Percentiles rank a stretch among this genome's conserved stretches.
Evolutionary conservation across 2,797 vertebrate species (phyloP).

Genomic region (Chelmon rostratus): DNA sequence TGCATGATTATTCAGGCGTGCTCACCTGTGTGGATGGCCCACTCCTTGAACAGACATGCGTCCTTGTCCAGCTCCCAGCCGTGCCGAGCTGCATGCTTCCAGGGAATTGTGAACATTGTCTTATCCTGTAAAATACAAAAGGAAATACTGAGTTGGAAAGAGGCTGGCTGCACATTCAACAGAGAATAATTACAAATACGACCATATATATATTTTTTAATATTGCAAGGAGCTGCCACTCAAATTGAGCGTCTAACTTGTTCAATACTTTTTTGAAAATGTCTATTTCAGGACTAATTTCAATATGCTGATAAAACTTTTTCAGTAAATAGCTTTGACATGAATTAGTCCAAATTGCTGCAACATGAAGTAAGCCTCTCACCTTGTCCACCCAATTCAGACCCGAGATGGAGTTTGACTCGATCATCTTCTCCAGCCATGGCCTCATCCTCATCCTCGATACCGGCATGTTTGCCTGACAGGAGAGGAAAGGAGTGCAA

Average conservation of each 20-base stretch:
- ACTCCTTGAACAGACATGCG: conserved; percentile 92
- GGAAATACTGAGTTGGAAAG: background rate
- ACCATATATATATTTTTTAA: background rate
- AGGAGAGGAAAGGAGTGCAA: background rate
- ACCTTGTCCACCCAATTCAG: conserved; percentile 86
- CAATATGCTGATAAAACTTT: background rate
- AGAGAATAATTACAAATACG: background rate
- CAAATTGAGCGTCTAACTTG: background rate
- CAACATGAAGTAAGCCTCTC: conserved; percentile 18
- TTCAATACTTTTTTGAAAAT: too few species aligned
- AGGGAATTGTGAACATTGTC: conserved; percentile 94
- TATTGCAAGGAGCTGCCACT: background rate
- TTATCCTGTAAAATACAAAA: conserved; percentile 84
- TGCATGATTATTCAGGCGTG: background rate
- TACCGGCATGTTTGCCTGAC: conserved; percentile 83
- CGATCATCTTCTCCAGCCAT: conserved; percentile 85
- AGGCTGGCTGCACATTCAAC: background rate
- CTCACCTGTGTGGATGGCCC: conserved; percentile 98
- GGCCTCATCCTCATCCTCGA: conserved; percentile 87
- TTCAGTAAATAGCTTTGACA: background rate
- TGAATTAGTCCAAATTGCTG: background rate
- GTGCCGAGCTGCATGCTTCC: conserved; percentile 97
- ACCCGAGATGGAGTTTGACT: conserved; percentile 76
- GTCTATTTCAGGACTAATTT: too few species aligned
- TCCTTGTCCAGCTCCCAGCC: conserved; percentile 97